These are phyloP conservation scores for Galendromus occidentalis DNA, from an alignment of 1,140 invertebrate species.

Conservation along the genomic window DNA sequence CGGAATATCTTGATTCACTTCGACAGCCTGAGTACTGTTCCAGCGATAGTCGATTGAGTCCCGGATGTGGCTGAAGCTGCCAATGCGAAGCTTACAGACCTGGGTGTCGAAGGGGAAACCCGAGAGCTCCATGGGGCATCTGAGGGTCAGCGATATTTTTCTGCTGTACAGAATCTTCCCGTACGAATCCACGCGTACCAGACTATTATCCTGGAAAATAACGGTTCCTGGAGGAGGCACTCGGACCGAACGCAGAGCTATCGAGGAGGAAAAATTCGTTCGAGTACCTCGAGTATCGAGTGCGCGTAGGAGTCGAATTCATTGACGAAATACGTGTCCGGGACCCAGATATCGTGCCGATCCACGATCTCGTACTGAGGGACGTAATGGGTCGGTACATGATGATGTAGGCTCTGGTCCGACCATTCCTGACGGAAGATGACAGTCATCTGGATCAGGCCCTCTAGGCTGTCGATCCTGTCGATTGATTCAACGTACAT, in stretches of 20 bases:
- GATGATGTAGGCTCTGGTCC: neutral
- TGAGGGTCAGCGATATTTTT: neutral
- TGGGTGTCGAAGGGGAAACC: slow-evolving; percentile 3
- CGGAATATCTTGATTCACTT: neutral
- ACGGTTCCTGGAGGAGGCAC: too few species aligned
- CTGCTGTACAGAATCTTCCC: neutral
- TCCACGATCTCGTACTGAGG: neutral
- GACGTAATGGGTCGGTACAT: neutral
- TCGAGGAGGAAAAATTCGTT: too few species aligned
- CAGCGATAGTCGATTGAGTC: neutral
- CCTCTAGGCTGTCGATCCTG: neutral
- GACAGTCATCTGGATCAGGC: neutral
- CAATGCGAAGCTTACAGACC: neutral
- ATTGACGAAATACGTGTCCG: slow-evolving; percentile 2
- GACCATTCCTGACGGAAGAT: neutral
- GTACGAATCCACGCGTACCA: neutral
- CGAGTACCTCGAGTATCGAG: neutral
- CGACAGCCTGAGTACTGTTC: neutral
- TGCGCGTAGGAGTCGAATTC: neutral
- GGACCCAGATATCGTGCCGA: neutral
- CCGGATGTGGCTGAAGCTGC: neutral
- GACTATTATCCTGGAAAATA: neutral
- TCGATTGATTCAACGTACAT: neutral
- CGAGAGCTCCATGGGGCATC: neutral
- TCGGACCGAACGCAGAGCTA: too few species aligned